Percentiles rank a stretch among this genome's conserved stretches.
These are phyloP conservation scores for Nasua narica DNA, from an alignment of 2,797 vertebrate genomes.

Conservation along the genomic window DNA sequence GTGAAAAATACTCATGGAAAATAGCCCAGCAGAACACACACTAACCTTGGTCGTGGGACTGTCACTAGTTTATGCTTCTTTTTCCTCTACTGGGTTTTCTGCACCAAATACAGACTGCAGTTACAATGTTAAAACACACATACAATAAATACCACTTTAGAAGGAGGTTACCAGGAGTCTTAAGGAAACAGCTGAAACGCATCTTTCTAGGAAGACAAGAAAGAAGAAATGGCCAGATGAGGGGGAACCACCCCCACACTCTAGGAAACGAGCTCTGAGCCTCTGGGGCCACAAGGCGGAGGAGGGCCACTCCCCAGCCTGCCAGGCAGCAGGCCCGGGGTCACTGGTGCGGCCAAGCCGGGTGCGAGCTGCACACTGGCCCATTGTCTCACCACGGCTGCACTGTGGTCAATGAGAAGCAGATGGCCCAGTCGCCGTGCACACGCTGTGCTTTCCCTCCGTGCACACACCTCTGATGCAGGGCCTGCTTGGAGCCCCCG, in stretches of 20 bases:
- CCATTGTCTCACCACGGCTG: slow-evolving; percentile 64
- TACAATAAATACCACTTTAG: not conserved
- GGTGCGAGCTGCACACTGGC: slow-evolving; percentile 58
- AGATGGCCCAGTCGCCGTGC: slow-evolving; percentile 36
- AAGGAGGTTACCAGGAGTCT: slow-evolving; percentile 12
- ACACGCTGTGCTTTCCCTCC: not conserved
- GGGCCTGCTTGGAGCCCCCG: not conserved
- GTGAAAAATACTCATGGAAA: not conserved
- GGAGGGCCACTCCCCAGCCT: slow-evolving; percentile 20
- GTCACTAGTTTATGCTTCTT: not conserved
- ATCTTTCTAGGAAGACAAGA: slow-evolving; percentile 73
- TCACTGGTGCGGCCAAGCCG: not conserved
- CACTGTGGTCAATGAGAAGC: slow-evolving; percentile 70
- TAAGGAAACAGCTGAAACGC: slow-evolving; percentile 66
- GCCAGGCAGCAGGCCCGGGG: not conserved
- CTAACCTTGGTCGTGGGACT: not conserved
- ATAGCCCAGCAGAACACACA: not conserved
- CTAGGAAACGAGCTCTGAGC: slow-evolving; percentile 48
- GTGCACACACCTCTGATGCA: not conserved
- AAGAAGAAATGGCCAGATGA: slow-evolving; percentile 8
- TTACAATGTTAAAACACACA: not conserved
- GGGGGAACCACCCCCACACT: slow-evolving; percentile 53
- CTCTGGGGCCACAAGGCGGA: not conserved
- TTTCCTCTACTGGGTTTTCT: not conserved
- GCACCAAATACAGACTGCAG: not conserved